Evolutionary conservation across 2,888 invertebrate species (phyloP).

Genomic region (Lacanobia wlatinum): DNA sequence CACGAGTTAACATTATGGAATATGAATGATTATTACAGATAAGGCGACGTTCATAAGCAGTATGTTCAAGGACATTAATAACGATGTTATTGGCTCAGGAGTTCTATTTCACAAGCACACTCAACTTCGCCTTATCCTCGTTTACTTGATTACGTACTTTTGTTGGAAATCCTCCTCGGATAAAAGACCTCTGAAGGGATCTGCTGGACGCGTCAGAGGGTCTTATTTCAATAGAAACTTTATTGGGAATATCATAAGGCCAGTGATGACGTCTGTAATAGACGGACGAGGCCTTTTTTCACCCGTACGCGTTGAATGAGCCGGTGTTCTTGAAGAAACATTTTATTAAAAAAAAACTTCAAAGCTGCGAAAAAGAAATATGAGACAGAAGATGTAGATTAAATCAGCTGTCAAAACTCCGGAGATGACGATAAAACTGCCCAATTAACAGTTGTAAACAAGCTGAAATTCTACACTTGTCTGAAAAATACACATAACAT

Average conservation of each 20-base stretch:
- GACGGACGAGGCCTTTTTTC: slow-evolving; percentile 9
- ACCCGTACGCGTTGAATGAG: slow-evolving; percentile 15
- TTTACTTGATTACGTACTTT: slow-evolving; percentile 61
- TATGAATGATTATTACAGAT: slow-evolving; percentile 22
- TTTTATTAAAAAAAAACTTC: slow-evolving; percentile 39
- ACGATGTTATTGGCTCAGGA: slow-evolving; percentile 60
- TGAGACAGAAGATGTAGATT: slow-evolving; percentile 40
- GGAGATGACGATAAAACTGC: slow-evolving; percentile 38
- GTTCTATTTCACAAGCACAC: slow-evolving; percentile 60
- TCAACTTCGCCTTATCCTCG: slow-evolving; percentile 47
- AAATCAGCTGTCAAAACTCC: slow-evolving; percentile 52
- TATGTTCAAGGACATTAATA: slow-evolving; percentile 58
- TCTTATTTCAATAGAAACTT: slow-evolving; percentile 49
- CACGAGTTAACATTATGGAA: slow-evolving; percentile 6
- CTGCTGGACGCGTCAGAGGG: slow-evolving; percentile 29
- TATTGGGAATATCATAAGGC: slow-evolving; percentile 44
- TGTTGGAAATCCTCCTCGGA: slow-evolving; percentile 44
- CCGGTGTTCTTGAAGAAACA: slow-evolving; percentile 21
- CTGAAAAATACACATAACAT: slow-evolving; percentile 17
- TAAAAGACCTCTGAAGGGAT: slow-evolving; percentile 45
- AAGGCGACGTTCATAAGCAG: slow-evolving; percentile 32
- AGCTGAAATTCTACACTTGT: slow-evolving; percentile 30
- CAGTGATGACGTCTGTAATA: slow-evolving; percentile 22
- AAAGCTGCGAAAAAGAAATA: slow-evolving; percentile 44
- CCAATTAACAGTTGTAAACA: slow-evolving; percentile 33